A percentile compares a stretch with the other conserved stretches of the same genome.
Conservation (phyloP, 2,888 invertebrate species). For the Epirrhoe tristata region DNA sequence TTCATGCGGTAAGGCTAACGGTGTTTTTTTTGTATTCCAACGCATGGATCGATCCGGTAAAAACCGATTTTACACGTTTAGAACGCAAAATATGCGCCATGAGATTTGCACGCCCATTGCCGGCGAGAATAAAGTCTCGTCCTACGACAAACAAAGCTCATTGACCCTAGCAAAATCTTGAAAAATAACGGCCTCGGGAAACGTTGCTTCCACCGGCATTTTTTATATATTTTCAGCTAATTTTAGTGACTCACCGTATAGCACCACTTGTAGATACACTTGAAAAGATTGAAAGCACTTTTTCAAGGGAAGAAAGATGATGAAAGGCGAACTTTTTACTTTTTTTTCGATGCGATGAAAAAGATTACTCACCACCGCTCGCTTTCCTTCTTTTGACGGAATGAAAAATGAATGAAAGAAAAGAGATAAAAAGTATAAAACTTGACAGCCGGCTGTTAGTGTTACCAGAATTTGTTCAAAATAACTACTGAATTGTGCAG, state of each 20-base stretch:
- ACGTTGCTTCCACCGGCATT: slow-evolving; percentile 47
- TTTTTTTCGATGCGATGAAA: slow-evolving; percentile 46
- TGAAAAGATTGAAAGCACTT: slow-evolving; percentile 39
- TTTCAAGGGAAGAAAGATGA: slow-evolving; percentile 33
- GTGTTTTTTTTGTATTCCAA: slow-evolving; percentile 41
- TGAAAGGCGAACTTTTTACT: slow-evolving; percentile 34
- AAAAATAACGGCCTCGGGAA: slow-evolving; percentile 77
- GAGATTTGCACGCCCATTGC: slow-evolving; percentile 56
- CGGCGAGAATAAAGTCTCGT: slow-evolving; percentile 53
- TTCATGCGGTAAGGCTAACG: slow-evolving; percentile 68
- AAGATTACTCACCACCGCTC: slow-evolving; percentile 72
- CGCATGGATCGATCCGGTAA: slow-evolving; percentile 47
- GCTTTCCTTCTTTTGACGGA: slow-evolving; percentile 70
- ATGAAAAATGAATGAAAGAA: slow-evolving; percentile 60
- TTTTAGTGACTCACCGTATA: slow-evolving; percentile 35
- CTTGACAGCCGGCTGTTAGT: slow-evolving; percentile 30
- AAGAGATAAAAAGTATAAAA: slow-evolving; percentile 9
- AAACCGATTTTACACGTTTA: slow-evolving; percentile 50
- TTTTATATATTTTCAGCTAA: slow-evolving; percentile 25
- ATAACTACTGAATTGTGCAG: slow-evolving; percentile 3
- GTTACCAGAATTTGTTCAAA: slow-evolving; percentile 42
- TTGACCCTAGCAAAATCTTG: slow-evolving; percentile 77
- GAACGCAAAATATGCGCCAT: slow-evolving; percentile 53
- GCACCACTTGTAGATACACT: slow-evolving; percentile 37
- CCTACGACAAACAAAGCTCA: slow-evolving; percentile 66